Percentiles rank a stretch among this genome's conserved stretches.
Evolutionary conservation across 1,140 invertebrate species (phyloP).

Genomic region (Diorhabda sublineata): DNA sequence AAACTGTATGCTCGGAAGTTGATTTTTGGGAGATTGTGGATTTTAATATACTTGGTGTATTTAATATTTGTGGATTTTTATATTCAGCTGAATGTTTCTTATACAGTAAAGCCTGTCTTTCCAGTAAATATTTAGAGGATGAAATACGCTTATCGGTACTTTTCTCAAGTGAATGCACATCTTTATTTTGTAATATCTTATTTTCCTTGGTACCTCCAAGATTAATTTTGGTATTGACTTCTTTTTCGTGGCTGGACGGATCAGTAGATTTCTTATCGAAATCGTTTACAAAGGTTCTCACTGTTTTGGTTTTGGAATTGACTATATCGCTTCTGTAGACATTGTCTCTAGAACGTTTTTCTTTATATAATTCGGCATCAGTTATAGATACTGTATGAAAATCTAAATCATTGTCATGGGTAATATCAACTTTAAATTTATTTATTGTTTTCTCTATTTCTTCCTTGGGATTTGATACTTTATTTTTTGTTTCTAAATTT

Average conservation of each 20-base stretch:
- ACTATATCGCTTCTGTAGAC: neutral
- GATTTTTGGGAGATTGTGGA: too few relatives aligned
- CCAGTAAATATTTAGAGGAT: neutral
- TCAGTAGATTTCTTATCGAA: neutral
- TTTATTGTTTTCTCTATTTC: neutral
- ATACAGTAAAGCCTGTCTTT: neutral
- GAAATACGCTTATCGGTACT: neutral
- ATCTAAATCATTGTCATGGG: neutral
- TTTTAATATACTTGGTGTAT: neutral
- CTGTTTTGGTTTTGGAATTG: neutral
- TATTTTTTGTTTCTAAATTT: neutral
- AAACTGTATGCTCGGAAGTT: too few relatives aligned
- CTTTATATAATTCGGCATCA: neutral
- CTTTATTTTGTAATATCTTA: neutral
- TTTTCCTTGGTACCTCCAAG: neutral
- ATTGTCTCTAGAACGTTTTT: neutral
- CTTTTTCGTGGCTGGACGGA: neutral
- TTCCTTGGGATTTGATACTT: neutral
- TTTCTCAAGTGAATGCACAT: neutral
- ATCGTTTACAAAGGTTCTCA: neutral
- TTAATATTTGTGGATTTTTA: neutral
- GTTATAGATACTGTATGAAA: neutral
- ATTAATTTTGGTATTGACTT: neutral
- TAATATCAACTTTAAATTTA: neutral
- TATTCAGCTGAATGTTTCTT: neutral